phyloP scores from a whole-genome alignment of 2,113 vertebrate genomes.

The Apus apus region DNA sequence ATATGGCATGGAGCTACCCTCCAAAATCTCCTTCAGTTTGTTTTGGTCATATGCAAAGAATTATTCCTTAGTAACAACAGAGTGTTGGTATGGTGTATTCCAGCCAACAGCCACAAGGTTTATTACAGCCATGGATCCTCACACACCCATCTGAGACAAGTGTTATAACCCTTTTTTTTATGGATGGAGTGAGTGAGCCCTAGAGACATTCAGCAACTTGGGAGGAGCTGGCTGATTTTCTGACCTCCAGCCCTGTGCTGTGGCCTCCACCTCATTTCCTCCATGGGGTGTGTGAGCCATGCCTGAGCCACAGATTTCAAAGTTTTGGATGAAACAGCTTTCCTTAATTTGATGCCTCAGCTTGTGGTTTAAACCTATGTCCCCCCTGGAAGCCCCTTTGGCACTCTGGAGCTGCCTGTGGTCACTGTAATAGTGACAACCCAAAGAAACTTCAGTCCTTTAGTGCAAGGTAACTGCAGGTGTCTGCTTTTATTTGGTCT shows the following conservation, averaged over 20 bases:
- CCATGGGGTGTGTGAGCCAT: neutral
- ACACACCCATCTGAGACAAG: constrained; percentile 42
- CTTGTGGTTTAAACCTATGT: neutral
- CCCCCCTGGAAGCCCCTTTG: neutral
- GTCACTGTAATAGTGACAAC: neutral
- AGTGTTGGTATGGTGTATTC: neutral
- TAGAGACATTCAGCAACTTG: neutral
- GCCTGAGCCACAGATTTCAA: neutral
- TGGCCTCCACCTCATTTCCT: neutral
- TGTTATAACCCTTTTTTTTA: neutral
- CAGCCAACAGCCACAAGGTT: constrained; percentile 1
- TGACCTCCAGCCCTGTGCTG: neutral
- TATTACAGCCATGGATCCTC: constrained; percentile 17
- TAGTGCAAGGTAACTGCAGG: neutral
- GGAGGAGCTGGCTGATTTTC: neutral
- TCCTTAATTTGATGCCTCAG: neutral
- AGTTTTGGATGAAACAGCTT: neutral
- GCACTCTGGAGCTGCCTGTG: neutral
- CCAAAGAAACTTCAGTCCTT: neutral
- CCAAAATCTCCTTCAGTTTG: neutral
- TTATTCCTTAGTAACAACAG: neutral
- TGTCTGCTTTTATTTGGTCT: neutral
- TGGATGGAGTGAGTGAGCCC: neutral
- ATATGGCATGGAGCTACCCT: neutral
- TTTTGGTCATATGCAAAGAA: constrained; percentile 9